Percentiles rank a stretch among this genome's conserved stretches.
Evolutionary conservation across 2,888 invertebrate genomes (phyloP).

Genomic region (Tribolium freemani): DNA sequence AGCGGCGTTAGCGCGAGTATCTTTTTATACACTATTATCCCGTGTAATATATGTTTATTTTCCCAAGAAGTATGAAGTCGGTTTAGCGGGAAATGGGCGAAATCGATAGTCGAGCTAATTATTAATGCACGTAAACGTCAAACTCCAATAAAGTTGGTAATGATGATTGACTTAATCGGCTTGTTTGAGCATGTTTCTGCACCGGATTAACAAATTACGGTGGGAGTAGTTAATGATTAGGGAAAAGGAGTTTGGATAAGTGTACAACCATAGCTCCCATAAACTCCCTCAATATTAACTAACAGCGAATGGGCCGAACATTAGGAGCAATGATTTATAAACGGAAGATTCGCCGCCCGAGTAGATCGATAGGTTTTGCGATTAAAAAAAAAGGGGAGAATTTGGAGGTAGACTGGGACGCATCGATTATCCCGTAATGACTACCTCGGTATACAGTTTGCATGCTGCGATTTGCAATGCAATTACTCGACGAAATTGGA

Average conservation of each 20-base stretch:
- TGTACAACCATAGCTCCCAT: conserved; percentile 18
- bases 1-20: not conserved
- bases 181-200: conserved; percentile 20
- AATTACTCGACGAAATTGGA: conserved; percentile 34
- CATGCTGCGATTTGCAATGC: conserved; percentile 38
- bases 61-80: not conserved
- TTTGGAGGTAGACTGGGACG: conserved; percentile 2
- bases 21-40: not conserved
- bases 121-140: conserved; percentile 16
- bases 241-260: not conserved
- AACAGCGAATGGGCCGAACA: conserved; percentile 56
- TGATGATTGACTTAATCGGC: conserved; percentile 31
- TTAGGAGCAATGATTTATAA: conserved; percentile 55
- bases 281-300: conserved; percentile 53
- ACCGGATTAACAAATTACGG: conserved; percentile 19
- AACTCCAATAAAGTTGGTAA: conserved; percentile 20
- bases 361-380: conserved; percentile 28
- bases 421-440: conserved; percentile 34
- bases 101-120: conserved; percentile 18
- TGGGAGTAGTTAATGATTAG: not conserved
- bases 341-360: conserved; percentile 34
- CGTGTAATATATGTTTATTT: not conserved
- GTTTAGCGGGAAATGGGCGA: conserved; percentile 6
- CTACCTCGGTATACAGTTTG: conserved; percentile 19
- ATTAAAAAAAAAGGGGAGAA: conserved; percentile 22